Base-by-base conservation (phyloP, 2,888 invertebrate genomes). In the Nomada fabriciana region DNA sequence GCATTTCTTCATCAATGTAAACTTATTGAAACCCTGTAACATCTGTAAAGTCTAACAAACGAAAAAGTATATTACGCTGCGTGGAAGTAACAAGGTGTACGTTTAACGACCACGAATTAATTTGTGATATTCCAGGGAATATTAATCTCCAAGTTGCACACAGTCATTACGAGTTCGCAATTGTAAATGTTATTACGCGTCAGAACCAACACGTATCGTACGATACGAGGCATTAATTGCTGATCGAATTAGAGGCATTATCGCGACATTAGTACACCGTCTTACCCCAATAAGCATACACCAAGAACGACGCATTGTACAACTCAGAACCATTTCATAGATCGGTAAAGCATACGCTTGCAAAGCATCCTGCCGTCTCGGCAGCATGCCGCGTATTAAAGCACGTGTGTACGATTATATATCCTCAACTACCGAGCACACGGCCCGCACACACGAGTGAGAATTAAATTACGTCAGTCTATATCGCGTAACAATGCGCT, bases 381-480 rank as follows among this genome's bases (percentile, higher is more conserved):
- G 77, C 81, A 64, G 79, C 81, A 70, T 80, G 85, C 86, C 72
- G 78, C 84, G 80, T 83, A 89, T 89, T 88, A 88, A 83, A 72
- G 80, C 85, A 88, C 89, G 88, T 81, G 88, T 84, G 83, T 77
- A 78, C 86, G 80, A 86, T 89, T 85, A 80, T 84, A 80, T 82
- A 76, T 85, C 71, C 25, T 77, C 57, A 36, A 70, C 80, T 60
- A 53, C 76, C 15, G 47, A 29, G 63, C 75, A 47, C 61, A 73
- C 71, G 70, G 63, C 43, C 59, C 79, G 80, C 73, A 65, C 84
- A 84, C 79, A 82, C 83, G 65, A 70, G 77, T 50, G 68, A 73
- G 83, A 89, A 89, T 89, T 88, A 89, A 89, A 89, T 89, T 89
- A 89, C 86, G 88, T 78, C 82, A 86, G 89, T 84, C 83, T 89